These are phyloP conservation scores for Mirounga angustirostris DNA, from an alignment of 2,113 vertebrate species.

Conservation along the genomic window DNA sequence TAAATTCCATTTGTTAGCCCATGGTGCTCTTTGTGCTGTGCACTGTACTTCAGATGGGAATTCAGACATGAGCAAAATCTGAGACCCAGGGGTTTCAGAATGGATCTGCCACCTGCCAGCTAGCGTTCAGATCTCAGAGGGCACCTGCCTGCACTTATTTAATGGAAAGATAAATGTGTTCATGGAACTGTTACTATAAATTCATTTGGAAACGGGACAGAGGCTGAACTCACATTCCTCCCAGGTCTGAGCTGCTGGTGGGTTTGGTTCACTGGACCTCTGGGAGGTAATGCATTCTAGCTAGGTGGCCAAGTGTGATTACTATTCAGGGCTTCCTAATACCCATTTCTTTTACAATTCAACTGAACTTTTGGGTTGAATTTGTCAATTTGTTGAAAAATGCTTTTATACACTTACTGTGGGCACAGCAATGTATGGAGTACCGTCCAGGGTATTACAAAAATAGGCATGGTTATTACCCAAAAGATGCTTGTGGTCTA, in stretches of 20 bases:
- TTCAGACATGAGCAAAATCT: constrained; percentile 75
- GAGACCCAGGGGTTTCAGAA: constrained; percentile 68
- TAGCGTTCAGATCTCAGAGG: constrained; percentile 79
- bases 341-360: constrained; percentile 56
- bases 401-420: neutral
- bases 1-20: neutral
- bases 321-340: constrained; percentile 53
- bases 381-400: constrained; percentile 59
- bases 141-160: constrained; percentile 79
- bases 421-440: neutral
- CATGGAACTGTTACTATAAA: constrained; percentile 81
- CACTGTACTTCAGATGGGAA: constrained; percentile 48
- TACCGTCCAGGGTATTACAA: neutral
- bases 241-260: constrained; percentile 67
- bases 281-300: constrained; percentile 66
- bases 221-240: constrained; percentile 63
- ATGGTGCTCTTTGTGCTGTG: constrained; percentile 29
- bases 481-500: neutral
- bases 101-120: constrained; percentile 78
- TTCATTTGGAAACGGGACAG: constrained; percentile 78
- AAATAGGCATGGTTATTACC: neutral
- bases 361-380: constrained; percentile 65
- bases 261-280: constrained; percentile 80
- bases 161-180: constrained; percentile 84
- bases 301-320: constrained; percentile 43